Evolutionary conservation across 2,888 invertebrate species (phyloP).

Genomic region (Eurois occulta): DNA sequence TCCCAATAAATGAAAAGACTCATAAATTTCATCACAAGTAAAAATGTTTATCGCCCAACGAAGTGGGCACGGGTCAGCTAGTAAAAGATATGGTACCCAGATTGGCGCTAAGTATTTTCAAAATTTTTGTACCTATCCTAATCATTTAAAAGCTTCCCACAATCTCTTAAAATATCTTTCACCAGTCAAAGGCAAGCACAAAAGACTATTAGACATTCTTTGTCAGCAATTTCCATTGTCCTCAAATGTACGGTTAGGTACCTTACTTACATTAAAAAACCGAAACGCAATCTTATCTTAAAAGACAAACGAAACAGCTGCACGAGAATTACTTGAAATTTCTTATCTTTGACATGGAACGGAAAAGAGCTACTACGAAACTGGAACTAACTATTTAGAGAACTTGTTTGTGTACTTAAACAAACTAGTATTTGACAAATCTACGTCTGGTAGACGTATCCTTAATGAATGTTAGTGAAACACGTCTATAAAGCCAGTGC

Average conservation of each 20-base stretch:
- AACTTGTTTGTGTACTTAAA: slow-evolving; percentile 40
- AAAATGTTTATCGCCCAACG: too few species aligned
- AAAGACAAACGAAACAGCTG: slow-evolving; percentile 58
- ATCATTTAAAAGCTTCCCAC: slow-evolving; percentile 14
- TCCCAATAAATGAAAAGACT: too few species aligned
- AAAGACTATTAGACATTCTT: slow-evolving; percentile 39
- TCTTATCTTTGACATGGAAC: slow-evolving; percentile 58
- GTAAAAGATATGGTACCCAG: background rate
- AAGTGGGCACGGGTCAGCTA: too few species aligned
- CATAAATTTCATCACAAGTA: too few species aligned
- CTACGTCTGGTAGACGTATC: slow-evolving; percentile 7
- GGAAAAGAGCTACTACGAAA: slow-evolving; percentile 56
- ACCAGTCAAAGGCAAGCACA: background rate
- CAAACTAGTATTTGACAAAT: slow-evolving; percentile 34
- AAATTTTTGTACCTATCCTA: background rate
- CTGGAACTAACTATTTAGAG: slow-evolving; percentile 40
- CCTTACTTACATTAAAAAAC: slow-evolving; percentile 40
- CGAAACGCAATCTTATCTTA: slow-evolving; percentile 62
- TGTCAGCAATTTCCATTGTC: slow-evolving; percentile 55
- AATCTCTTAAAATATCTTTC: background rate
- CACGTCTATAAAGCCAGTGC: background rate
- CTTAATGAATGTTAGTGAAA: slow-evolving; percentile 35
- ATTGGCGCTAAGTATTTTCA: background rate
- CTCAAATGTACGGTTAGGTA: slow-evolving; percentile 43
- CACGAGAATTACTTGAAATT: slow-evolving; percentile 58